phyloP scores from a whole-genome alignment of 2,113 vertebrate genomes.

The Cebus imitator region DNA sequence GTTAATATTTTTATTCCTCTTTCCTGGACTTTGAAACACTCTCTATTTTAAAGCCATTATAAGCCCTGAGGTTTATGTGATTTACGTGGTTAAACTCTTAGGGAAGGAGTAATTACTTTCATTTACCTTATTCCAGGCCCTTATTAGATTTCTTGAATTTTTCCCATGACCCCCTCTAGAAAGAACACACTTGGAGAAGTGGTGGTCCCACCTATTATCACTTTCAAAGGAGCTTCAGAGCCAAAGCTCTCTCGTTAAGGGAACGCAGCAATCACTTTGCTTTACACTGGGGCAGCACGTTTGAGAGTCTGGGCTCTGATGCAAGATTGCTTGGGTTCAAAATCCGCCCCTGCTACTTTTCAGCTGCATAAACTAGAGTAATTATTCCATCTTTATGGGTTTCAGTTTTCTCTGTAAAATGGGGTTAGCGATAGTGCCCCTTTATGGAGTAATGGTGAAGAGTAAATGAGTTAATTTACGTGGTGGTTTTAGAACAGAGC shows the following conservation, averaged over 20 bases:
- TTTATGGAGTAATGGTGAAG: not conserved
- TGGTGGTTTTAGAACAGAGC: not conserved
- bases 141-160: not conserved
- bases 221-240: not conserved
- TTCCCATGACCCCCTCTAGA: not conserved
- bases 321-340: not conserved
- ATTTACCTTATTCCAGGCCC: not conserved
- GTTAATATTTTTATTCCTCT: not conserved
- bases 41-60: not conserved
- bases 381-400: not conserved
- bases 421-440: too few species aligned
- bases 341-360: not conserved
- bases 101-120: not conserved
- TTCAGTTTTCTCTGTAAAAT: not conserved
- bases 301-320: not conserved
- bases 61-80: not conserved
- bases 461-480: not conserved
- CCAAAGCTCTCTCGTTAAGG: not conserved
- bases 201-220: not conserved
- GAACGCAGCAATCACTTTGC: not conserved
- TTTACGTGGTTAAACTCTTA: not conserved
- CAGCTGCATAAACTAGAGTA: not conserved
- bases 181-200: not conserved
- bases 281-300: not conserved
- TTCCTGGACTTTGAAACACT: not conserved